Base-by-base conservation (phyloP, 92 coral and sea anemone species). In the Siderastrea radians region DNA sequence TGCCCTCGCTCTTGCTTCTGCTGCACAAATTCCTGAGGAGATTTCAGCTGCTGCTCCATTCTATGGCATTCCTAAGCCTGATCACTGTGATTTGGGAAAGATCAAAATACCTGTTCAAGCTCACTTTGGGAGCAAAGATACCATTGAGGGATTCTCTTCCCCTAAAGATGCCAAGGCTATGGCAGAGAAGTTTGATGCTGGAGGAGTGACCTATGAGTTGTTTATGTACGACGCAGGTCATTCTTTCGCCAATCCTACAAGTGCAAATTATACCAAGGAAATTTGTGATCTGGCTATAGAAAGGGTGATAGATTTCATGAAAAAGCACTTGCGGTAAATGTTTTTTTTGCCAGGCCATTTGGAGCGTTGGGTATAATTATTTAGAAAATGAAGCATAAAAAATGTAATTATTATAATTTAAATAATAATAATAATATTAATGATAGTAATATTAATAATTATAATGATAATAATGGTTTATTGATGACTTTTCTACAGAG, bases 11-110 rank as follows among this genome's bases (percentile, higher is more conserved):
- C 50, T 90, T 17, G 93, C 93, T 0, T 71, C 93, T 10, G 86
- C 86, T 1, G 90, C 90, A 43, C 79, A 84, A 7, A 73, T 79
- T 17, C 86, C 84, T 16, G 65, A 81, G 8, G 64, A 81, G 64
- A 72, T 90, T 57, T 79, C 90, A 15, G 93, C 93, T 16, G 72
- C 93, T 1, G 90, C 93, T 46, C 93, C 93, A 53, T 90, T 90
- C 79, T 90, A 90, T 80, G 93, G 93, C 62, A 90, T 90, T 51
- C 93, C 93, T 11, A 78, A 83, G 7, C 15, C 86, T 3, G 78
- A 74, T 13, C 54, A 85, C 46, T 84, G 90, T 74, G 93, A 90
- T 54, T 86, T 90, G 51, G 61, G 86, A 17, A 80, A 85, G 73
- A 90, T 90, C 80, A 90, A 84, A 68, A 74, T 80, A 52, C 93